These are phyloP conservation scores for Pasiphila rectangulata DNA, from an alignment of 2,888 invertebrate species.

Conservation along the genomic window DNA sequence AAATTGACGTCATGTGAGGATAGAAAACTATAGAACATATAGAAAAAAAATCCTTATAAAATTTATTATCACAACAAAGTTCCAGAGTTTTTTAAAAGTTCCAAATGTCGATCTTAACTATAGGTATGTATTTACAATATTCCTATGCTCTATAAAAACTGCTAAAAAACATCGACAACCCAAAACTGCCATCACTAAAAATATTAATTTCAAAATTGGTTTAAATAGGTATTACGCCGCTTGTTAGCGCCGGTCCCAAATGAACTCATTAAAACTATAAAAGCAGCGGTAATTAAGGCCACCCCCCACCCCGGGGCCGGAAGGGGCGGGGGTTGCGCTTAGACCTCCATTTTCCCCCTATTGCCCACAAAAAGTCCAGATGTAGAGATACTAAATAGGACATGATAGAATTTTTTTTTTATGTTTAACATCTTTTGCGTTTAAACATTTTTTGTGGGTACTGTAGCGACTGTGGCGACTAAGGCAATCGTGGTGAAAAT, in stretches of 20 bases:
- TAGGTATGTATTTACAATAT: too few relatives aligned
- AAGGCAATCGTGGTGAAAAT: too few relatives aligned
- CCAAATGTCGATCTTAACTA: too few relatives aligned
- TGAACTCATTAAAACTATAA: conserved; percentile 89
- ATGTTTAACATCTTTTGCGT: too few relatives aligned
- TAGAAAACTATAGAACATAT: too few relatives aligned
- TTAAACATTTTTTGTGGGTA: too few relatives aligned
- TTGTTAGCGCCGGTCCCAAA: conserved; percentile 84
- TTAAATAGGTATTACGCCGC: conserved; percentile 79
- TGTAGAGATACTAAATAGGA: conserved; percentile 36
- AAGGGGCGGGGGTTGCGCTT: conserved; percentile 53
- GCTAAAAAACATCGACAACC: conserved; percentile 48
- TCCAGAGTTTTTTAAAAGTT: too few relatives aligned
- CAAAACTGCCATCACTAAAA: conserved; percentile 49
- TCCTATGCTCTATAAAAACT: too few relatives aligned
- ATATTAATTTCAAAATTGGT: conserved; percentile 81
- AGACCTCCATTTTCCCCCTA: conserved; percentile 49
- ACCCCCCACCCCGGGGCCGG: conserved; percentile 48
- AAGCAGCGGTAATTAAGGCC: conserved; percentile 86
- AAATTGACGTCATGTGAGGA: too few relatives aligned
- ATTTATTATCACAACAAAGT: too few relatives aligned
- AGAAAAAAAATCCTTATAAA: too few relatives aligned
- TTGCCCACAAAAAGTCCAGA: conserved; percentile 35
- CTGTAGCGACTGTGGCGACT: too few relatives aligned
- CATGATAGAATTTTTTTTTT: not conserved